Evolutionary conservation across 2,113 vertebrate genomes (phyloP), one percentile per base, ranked within the genome.

Genomic region (Tamias sibiricus): DNA sequence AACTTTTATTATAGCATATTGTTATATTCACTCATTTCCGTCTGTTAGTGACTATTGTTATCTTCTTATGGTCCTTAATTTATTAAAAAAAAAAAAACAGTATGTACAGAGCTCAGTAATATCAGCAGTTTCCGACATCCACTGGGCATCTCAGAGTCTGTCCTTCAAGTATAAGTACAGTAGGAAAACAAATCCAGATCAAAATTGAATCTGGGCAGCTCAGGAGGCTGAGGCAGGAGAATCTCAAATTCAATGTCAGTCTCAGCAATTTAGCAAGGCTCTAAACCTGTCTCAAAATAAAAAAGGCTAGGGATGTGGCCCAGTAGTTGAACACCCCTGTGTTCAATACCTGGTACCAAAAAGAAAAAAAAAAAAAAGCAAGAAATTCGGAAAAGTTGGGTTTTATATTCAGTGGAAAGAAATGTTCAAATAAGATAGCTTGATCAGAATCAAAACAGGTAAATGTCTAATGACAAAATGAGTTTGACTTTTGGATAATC

Each of bases 401-500:
- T 59, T 90, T 83, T 81, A 47, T 32, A 47, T 87, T 72, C 17
- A 66, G 0, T 62, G 28, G 28, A 8, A 6, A 37, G 14, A 4
- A 66, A 44, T 32, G n/a, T 37, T 69, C 8, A 86, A 75, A 64
- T 76, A 94, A 62, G 11, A 54, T 17, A 11, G 19, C 26, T 59
- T 76, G 8, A 13, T 22, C 66, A 92, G 17, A 86, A 57, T 71
- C 11, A 90, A 95, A 91, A 40, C 14, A 19, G 17, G 16, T n/a
- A 40, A 71, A 80, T 64, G 30, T 66, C 37, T 19, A 52, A 42
- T 12, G 1, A 54, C 0, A 72, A 52, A n/a, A 30, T 40, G 42
- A 37, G 4, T n/a, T n/a, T 47, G 20, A 26, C 0, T 40, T 87
- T 22, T 1, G 1, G 3, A 0, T 40, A 86, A 35, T 37, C 3